Evolutionary conservation across 2,888 invertebrate species (phyloP), one percentile per base, ranked within the genome.

Genomic region (Hipparchia sbordonii): DNA sequence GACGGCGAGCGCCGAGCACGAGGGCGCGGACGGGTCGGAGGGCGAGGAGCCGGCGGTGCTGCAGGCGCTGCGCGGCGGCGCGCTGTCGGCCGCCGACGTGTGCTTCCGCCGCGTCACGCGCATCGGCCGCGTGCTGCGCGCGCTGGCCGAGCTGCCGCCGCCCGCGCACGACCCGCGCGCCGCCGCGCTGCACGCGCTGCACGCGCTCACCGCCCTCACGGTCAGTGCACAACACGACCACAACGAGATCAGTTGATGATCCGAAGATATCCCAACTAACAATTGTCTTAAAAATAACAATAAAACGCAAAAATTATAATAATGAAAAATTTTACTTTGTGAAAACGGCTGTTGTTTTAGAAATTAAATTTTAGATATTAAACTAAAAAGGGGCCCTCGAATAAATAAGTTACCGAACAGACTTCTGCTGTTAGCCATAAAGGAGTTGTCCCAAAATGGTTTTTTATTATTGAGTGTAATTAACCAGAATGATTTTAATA

Each of bases 31-130:
- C 68, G 72, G 78, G 6, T 82, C 77, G 61, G 79, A 76, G 2
- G 86, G 82, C 4, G 87, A 86, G 75, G 89, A 86, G 67, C 79
- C 80, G 51, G 86, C 82, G 63, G 83, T 85, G 76, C 80, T 77
- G 65, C 82, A 76, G n/a, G 87, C 88, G 67, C 73, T 91, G 75
- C 69, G 83, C 12, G 51, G 81, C 7, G 90, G 89, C 75, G 88
- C 89, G 77, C 87, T 93, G 78, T 76, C 89, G 0, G 82, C 92
- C 1, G 76, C 82, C 7, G 93, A 92, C 85, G 88, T 82, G 82
- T 87, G 85, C 81, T 91, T 84, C 86, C 88, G 92, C 6, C 91
- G 90, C 81, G 92, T 86, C 77, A 79, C 88, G 62, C 80, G 85
- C 72, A 76, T 76, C 10, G 0, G 9, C n/a, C 86, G 87, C 74